Conservation (phyloP, 2,888 invertebrate species). For the Carcina quercana region DNA sequence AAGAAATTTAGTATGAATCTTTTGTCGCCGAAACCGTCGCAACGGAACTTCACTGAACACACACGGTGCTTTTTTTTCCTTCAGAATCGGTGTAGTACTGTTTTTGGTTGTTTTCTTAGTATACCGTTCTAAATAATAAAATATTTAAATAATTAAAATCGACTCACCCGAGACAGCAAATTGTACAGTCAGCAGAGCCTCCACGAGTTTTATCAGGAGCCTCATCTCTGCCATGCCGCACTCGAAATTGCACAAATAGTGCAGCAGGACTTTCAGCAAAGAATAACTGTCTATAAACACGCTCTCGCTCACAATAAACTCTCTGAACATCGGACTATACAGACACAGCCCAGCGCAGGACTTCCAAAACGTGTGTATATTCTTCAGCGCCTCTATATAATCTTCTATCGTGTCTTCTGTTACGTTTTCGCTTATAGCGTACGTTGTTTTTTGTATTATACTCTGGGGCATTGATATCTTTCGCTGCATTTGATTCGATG, state of each 20-base stretch:
- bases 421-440: conserved; percentile 20
- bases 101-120: no score
- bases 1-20: no score
- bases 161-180: conserved; percentile 56
- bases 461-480: conserved; percentile 26
- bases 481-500: conserved; percentile 16
- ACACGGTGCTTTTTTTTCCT: no score
- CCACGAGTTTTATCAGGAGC: conserved; percentile 48
- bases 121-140: neutral
- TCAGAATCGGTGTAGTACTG: no score
- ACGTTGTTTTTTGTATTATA: conserved; percentile 25
- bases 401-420: conserved; percentile 33
- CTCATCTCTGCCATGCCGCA: conserved; percentile 33
- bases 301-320: conserved; percentile 46
- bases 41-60: no score
- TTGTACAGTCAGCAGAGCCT: conserved; percentile 59
- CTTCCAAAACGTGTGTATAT: conserved; percentile 65
- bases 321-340: conserved; percentile 71
- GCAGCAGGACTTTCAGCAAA: conserved; percentile 47
- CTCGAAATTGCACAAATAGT: conserved; percentile 32
- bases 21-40: no score
- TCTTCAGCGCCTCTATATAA: conserved; percentile 49
- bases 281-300: conserved; percentile 50
- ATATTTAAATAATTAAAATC: no score
- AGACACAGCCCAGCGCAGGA: conserved; percentile 66